These are phyloP conservation scores for Parapristionchus giblindavisi DNA, from an alignment of 2,888 invertebrate genomes.

Conservation along the genomic window DNA sequence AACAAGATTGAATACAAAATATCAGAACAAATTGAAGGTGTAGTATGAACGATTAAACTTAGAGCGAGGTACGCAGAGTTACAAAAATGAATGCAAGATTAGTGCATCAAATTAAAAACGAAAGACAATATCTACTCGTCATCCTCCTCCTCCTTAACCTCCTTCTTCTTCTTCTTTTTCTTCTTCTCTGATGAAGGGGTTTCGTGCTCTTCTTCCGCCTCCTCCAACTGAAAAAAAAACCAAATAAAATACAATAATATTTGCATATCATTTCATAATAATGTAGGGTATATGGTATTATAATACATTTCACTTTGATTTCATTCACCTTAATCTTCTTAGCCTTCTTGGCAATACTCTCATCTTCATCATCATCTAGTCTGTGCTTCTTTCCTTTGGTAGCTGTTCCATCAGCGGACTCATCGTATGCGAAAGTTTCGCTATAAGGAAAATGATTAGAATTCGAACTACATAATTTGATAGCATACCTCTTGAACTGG, in stretches of 20 bases:
- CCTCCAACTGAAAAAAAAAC: conserved; percentile 29
- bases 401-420: conserved; percentile 51
- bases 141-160: conserved; percentile 29
- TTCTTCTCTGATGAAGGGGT: conserved; percentile 22
- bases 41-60: not conserved
- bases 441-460: conserved; percentile 45
- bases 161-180: conserved; percentile 38
- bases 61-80: not conserved
- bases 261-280: not conserved
- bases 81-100: conserved; percentile 27
- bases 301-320: not conserved
- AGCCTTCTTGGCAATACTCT: conserved; percentile 50
- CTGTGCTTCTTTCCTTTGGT: conserved; percentile 48
- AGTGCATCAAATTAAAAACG: conserved; percentile 18
- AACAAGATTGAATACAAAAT: conserved; percentile 9
- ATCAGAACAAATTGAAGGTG: conserved; percentile 4
- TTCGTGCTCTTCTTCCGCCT: conserved; percentile 36
- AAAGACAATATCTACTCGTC: conserved; percentile 11
- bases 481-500: conserved; percentile 79
- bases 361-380: conserved; percentile 48
- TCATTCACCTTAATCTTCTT: conserved; percentile 43
- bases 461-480: not conserved
- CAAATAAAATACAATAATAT: not conserved
- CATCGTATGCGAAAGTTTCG: conserved; percentile 65
- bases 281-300: not conserved